Evolutionary conservation across 2,113 vertebrate species (phyloP), one percentile per base, ranked within the genome.

Genomic region (Chrysemys picta): DNA sequence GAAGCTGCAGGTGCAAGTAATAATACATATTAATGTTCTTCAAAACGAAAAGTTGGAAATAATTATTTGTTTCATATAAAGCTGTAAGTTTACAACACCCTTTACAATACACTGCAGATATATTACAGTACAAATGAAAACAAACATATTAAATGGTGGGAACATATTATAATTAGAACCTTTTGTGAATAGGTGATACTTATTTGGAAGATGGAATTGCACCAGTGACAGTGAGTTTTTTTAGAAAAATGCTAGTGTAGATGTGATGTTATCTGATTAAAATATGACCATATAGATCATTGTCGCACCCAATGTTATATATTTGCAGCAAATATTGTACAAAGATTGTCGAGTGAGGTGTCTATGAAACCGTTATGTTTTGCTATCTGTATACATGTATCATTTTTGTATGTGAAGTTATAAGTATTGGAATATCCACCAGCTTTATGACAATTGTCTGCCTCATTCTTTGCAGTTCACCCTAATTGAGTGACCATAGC

Each of bases 1-100:
- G 99, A 94, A 99, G 99, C 99, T 99, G 97, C 87, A 93, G 62
- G 96, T 88, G 45, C 86, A 96, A 96, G 96, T 69, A 84, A 0
- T 89, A 93, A 84, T 65, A 80, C 24, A 8, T 84, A 82, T 35
- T 52, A 35, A 85, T 25, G 54, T 89, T 29, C 47, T 80, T 89
- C 29, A 65, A 2, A 56, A 59, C 57, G 57, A 92, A 90, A 69
- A 0, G 1, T 2, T 1, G 2, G 4, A 4, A 50, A 35, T 59
- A 90, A 89, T 21, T 35, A 47, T 31, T 92, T 90, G 0, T 83
- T 94, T 86, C 80, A 88, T 42, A 90, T 45, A 78, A 10, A 90
- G 27, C n/a, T 89, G 38, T 13, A 31, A 52, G 3, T 59, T 83
- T 59, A 31, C 54, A 59, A 47, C 65, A 69, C 14, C 17, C 6